Base-by-base conservation (phyloP, 2,888 invertebrate species). In the Labia minor region DNA sequence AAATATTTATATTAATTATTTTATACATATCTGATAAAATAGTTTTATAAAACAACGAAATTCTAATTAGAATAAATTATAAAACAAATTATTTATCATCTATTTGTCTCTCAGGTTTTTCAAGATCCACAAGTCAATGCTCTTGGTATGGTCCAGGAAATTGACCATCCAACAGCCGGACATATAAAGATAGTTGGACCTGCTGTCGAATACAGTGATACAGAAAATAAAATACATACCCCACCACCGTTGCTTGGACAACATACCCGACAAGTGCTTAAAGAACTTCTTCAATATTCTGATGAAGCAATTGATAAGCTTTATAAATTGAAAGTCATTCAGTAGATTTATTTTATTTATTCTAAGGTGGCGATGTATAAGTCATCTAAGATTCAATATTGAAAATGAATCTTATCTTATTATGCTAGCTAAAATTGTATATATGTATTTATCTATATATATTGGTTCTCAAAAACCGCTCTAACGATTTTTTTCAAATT, bases 221-320 rank as follows among this genome's bases (percentile, higher is more conserved):
- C 87, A 0, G 83, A 83, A 0, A 92, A 92, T 74, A 77, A 79
- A 70, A 85, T 88, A 0, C 82, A 89, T 67, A 79, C 80, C 1
- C 84, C 93, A 0, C 95, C 97, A 0, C 97, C 97, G 0, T 77
- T 80, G 6, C 78, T 96, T 21, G 97, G 96, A 0, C 86, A 97
- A 75, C 95, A 98, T 74, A 96, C 97, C 0, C 80, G 80, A 68
- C 84, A 88, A 72, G 82, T 97, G 64, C 79, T 97, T 49, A 76
- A 78, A n/a, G 78, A 83, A 68, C 75, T 90, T 70, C 78, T 92
- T 62, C 82, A 84, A 0, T 90, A 87, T 73, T 78, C 82, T 63
- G 78, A 83, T 10, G 77, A 79, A 18, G 14, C 4, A 3, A 49
- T 49, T 49, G n/a, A 49, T 16, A 4, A 49, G 16, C 16, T 49